Conservation (phyloP, 2,797 vertebrate genomes). For the Ceyx erithaca region DNA sequence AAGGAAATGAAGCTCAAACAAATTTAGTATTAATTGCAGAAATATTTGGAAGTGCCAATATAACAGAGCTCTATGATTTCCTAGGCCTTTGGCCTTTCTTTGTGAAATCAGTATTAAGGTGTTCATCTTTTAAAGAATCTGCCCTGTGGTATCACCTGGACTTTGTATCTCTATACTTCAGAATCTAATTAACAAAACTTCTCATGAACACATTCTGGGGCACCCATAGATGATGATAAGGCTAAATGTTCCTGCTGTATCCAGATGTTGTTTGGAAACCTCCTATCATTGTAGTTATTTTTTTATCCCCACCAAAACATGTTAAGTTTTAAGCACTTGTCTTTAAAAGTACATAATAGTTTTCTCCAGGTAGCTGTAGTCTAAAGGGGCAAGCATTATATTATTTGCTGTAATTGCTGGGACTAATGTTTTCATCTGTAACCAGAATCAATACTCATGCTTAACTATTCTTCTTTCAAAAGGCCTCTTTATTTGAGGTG, state of each 20-base stretch:
- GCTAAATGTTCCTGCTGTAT: neutral
- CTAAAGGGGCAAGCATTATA: neutral
- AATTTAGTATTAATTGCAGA: neutral
- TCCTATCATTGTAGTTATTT: neutral
- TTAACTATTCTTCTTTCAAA: conserved; percentile 46
- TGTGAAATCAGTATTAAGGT: neutral
- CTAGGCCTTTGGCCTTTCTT: neutral
- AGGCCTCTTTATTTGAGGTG: conserved; percentile 35
- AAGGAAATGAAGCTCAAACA: neutral
- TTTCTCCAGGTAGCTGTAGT: neutral
- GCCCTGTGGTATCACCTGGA: neutral
- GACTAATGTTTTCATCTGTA: neutral
- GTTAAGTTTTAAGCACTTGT: neutral
- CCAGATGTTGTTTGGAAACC: neutral
- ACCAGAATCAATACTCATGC: neutral
- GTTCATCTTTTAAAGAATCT: neutral
- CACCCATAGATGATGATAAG: neutral
- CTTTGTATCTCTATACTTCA: neutral
- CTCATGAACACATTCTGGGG: neutral
- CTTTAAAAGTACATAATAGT: neutral
- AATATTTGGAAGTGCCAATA: neutral
- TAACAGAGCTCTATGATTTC: neutral
- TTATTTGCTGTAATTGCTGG: neutral
- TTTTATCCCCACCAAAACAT: neutral
- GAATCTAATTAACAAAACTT: neutral